A percentile compares a stretch with the other conserved stretches of the same genome.
phyloP scores from a whole-genome alignment of 2,113 vertebrate species.

The Heloderma charlesbogerti region DNA sequence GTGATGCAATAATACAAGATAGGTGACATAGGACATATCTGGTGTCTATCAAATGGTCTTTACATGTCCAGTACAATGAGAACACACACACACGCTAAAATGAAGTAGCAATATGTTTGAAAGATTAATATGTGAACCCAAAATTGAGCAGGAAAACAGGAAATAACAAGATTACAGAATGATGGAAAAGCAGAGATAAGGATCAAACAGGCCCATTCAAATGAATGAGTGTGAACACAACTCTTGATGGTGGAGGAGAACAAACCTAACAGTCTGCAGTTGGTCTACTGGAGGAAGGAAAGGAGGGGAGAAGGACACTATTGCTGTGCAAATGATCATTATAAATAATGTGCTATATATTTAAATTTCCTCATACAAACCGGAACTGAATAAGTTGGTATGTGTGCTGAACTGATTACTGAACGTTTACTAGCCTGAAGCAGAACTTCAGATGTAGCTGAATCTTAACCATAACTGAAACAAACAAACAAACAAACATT shows the following conservation, averaged over 20 bases:
- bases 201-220: not conserved
- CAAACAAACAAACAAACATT: not conserved
- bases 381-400: not conserved
- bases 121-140: constrained; percentile 1
- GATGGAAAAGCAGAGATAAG: not conserved
- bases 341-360: not conserved
- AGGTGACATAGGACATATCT: not conserved
- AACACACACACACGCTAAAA: not conserved
- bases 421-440: not conserved
- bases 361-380: not conserved
- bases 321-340: not conserved
- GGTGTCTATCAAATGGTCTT: not conserved
- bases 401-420: not conserved
- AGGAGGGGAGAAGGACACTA: not conserved
- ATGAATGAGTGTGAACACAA: not conserved
- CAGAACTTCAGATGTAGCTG: not conserved
- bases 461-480: not conserved
- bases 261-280: not conserved
- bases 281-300: not conserved
- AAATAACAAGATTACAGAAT: not conserved
- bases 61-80: not conserved
- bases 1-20: not conserved
- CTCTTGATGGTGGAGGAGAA: not conserved
- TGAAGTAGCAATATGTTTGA: not conserved
- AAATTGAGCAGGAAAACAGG: not conserved